Conservation (phyloP, 2,113 vertebrate genomes). For the Catharus minimus region DNA sequence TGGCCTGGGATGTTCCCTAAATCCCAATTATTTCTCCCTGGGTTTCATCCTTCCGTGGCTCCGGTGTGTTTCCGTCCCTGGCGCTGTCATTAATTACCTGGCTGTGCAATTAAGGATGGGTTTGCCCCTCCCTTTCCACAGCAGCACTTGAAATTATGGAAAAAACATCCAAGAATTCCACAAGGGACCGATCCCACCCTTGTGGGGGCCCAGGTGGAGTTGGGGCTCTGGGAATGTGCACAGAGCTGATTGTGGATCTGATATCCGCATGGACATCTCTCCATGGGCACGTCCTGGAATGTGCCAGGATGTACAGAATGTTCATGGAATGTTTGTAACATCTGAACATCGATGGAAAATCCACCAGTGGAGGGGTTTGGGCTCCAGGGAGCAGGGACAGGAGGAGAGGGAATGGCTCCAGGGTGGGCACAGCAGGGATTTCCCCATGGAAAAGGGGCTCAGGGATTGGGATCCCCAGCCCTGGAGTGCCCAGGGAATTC, state of each 20-base stretch:
- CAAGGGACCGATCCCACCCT: fast-evolving
- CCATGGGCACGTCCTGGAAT: fast-evolving
- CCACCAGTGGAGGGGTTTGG: too few species aligned
- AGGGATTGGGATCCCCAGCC: fast-evolving
- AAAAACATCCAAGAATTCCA: not conserved
- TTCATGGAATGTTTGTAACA: fast-evolving
- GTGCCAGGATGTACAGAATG: not conserved
- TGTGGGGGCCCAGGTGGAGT: too few species aligned
- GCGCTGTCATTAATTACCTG: not conserved
- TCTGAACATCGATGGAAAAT: not conserved
- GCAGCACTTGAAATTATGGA: not conserved
- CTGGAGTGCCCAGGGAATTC: not conserved
- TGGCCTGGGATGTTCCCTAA: not conserved
- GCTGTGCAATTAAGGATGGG: not conserved
- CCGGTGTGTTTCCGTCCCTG: not conserved
- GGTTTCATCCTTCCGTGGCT: not conserved
- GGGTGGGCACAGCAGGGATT: not conserved
- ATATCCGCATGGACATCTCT: fast-evolving
- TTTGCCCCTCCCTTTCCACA: not conserved
- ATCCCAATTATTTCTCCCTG: not conserved
- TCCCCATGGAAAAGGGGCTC: fast-evolving
- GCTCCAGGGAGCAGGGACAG: not conserved
- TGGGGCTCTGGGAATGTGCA: not conserved
- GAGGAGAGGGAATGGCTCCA: not conserved
- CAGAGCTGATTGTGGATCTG: fast-evolving